Conservation (phyloP, 2,797 vertebrate species). For the Gambelia wislizenii region DNA sequence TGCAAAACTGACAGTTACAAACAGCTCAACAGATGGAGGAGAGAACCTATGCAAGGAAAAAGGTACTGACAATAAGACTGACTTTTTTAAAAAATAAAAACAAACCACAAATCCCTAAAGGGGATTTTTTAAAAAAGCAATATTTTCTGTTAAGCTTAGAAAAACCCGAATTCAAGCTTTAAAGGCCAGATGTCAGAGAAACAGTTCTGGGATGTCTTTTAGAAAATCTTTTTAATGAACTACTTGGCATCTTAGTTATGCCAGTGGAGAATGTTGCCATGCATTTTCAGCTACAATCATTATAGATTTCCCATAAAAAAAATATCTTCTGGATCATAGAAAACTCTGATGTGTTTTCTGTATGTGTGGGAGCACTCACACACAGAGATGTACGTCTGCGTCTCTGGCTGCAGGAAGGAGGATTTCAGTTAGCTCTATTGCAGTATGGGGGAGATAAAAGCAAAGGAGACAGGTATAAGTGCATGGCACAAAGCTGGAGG, state of each 20-base stretch:
- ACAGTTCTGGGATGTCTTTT: conserved; percentile 55
- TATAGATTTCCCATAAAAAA: conserved; percentile 37
- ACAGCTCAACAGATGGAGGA: conserved; percentile 62
- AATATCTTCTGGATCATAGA: conserved; percentile 34
- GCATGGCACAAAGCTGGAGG: conserved; percentile 55
- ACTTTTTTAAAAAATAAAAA: conserved; percentile 38
- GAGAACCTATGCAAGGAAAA: conserved; percentile 67
- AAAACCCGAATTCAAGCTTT: conserved; percentile 50
- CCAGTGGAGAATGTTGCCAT: conserved; percentile 20
- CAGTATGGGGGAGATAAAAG: conserved; percentile 35
- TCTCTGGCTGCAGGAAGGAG: conserved; percentile 16
- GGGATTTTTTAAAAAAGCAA: conserved; percentile 4
- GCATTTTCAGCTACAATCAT: conserved; percentile 52
- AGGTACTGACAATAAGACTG: conserved; percentile 70
- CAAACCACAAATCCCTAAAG: conserved; percentile 20
- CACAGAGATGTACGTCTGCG: rapidly evolving
- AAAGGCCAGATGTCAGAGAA: conserved; percentile 51
- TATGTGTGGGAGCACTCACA: not conserved
- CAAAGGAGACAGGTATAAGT: conserved; percentile 49
- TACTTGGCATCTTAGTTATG: conserved; percentile 41
- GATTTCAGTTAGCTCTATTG: conserved; percentile 6
- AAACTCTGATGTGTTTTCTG: conserved; percentile 27
- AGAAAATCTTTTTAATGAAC: conserved; percentile 49
- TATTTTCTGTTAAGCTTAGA: conserved; percentile 51
- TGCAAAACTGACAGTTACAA: conserved; percentile 42